phyloP scores from a whole-genome alignment of 2,113 vertebrate genomes.

The Elanus axillaris region DNA sequence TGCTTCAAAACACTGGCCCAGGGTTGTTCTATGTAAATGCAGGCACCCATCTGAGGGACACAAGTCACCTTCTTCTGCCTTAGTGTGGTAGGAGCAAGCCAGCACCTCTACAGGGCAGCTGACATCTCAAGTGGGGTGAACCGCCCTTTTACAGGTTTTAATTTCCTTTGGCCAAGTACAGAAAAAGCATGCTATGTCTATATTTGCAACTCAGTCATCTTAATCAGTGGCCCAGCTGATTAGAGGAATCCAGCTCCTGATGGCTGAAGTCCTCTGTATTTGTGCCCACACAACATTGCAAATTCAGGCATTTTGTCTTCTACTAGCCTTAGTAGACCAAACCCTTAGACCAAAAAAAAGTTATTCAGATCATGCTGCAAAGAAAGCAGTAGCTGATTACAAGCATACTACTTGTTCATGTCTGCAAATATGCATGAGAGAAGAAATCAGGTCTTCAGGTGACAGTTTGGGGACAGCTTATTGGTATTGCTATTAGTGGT shows the following conservation, averaged over 20 bases:
- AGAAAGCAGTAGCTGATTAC: neutral
- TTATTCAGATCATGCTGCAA: neutral
- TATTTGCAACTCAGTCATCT: neutral
- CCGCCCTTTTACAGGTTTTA: neutral
- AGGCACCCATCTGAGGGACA: neutral
- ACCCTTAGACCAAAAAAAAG: neutral
- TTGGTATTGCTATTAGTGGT: neutral
- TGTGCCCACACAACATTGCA: neutral
- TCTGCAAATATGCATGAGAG: neutral
- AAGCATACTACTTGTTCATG: neutral
- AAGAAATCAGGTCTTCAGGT: neutral
- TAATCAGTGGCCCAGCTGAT: neutral
- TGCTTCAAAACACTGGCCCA: neutral
- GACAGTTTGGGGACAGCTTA: neutral
- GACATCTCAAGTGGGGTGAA: neutral
- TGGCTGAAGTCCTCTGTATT: neutral
- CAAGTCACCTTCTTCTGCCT: neutral
- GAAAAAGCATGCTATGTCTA: accelerated
- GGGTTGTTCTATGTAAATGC: neutral
- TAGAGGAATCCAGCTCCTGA: neutral
- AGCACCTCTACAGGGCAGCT: neutral
- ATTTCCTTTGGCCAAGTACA: neutral
- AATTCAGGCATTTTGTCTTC: neutral
- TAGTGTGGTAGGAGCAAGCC: neutral
- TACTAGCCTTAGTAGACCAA: neutral